Conservation (phyloP, 2,113 vertebrate species). For the Indri indri region DNA sequence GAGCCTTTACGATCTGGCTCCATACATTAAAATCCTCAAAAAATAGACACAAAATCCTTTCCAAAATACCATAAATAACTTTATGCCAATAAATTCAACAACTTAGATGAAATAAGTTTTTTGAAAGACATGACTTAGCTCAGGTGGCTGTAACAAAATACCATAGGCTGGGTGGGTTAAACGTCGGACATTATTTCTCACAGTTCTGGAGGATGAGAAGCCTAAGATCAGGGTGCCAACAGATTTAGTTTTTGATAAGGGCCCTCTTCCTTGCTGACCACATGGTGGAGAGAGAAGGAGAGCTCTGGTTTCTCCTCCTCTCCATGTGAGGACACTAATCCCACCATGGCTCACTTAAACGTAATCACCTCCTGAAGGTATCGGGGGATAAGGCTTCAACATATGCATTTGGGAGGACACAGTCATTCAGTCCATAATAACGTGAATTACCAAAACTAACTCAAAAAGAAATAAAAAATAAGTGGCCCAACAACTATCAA, state of each 20-base stretch:
- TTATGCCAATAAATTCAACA: not conserved
- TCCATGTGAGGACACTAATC: not conserved
- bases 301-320: not conserved
- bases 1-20: not conserved
- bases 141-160: not conserved
- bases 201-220: not conserved
- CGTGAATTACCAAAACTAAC: not conserved
- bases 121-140: not conserved
- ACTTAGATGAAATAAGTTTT: not conserved
- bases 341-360: not conserved
- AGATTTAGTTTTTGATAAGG: not conserved
- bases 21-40: not conserved
- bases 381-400: not conserved
- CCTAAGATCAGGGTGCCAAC: not conserved
- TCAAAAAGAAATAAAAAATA: not conserved
- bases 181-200: not conserved
- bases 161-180: not conserved
- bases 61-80: not conserved
- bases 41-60: no score
- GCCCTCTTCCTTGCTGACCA: not conserved
- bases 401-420: not conserved
- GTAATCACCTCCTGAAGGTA: not conserved
- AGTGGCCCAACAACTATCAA: no score
- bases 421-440: not conserved
- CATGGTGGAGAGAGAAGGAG: no score